phyloP scores from a whole-genome alignment of 2,797 vertebrate genomes.

The Ibycter americanus region DNA sequence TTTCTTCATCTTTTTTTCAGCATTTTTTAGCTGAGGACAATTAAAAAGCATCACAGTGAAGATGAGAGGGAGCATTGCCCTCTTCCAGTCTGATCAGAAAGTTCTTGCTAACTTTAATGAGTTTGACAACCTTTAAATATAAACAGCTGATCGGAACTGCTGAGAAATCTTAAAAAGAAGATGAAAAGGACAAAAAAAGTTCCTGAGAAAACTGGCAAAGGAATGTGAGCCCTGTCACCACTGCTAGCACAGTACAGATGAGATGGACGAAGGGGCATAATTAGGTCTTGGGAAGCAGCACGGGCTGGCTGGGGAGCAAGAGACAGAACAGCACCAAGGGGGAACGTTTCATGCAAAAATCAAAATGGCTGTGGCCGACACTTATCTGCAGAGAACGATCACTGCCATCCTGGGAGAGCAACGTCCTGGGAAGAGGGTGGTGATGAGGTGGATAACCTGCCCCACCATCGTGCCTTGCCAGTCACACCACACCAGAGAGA shows the following conservation, averaged over 20 bases:
- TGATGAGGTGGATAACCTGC: neutral
- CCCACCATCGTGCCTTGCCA: fast-evolving
- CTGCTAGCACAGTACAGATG: neutral
- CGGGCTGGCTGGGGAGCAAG: neutral
- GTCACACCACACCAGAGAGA: neutral
- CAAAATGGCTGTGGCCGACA: neutral
- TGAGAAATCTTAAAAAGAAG: neutral
- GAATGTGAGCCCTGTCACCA: neutral
- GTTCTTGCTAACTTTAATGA: neutral
- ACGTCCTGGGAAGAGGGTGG: neutral
- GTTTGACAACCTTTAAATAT: neutral
- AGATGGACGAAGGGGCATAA: neutral
- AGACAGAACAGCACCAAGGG: neutral
- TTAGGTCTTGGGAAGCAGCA: neutral
- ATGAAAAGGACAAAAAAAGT: neutral
- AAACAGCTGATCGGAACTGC: neutral
- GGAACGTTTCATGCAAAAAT: neutral
- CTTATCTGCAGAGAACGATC: neutral
- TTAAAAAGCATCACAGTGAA: neutral
- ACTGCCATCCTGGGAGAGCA: neutral
- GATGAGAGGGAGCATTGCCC: neutral
- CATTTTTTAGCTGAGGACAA: neutral
- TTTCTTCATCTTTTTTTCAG: neutral
- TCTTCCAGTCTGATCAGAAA: neutral
- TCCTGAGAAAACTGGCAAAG: neutral